Base-by-base conservation (phyloP, 1,140 invertebrate species). In the Anastatus disparis region DNA sequence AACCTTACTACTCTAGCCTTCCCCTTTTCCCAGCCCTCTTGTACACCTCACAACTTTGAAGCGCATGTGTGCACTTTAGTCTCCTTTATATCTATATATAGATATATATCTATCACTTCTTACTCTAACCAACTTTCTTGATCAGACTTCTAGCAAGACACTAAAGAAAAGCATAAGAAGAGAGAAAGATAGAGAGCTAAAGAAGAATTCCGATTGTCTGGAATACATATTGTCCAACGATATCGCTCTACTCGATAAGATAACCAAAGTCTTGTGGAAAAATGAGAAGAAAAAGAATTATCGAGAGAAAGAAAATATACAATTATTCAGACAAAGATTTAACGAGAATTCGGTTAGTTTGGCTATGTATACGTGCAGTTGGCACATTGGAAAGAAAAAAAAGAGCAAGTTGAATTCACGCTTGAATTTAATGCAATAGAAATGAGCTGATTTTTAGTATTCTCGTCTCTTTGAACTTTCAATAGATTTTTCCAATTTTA, bases 101-200 rank as follows among this genome's bases (percentile, higher is more conserved):
- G n/a, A n/a, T n/a, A n/a, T n/a, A n/a, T n/a, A n/a, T n/a, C n/a
- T n/a, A n/a, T n/a, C n/a, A n/a, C n/a, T n/a, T n/a, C n/a, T 71
- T 69, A 76, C 74, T 74, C 76, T 75, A 73, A 76, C 77, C 76
- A 83, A 84, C 78, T 84, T 83, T 78, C 77, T 77, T 79, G 82
- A 84, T 83, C 81, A 80, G 79, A 80, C 81, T 81, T n/a, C 80
- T 63, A 71, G 46, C 24, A 20, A 9, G n/a, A 12, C n/a, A 8
- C n/a, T 2, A 17, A 17, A 17, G 20, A 48, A 22, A 22, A 44
- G 40, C 7, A 15, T 8, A n/a, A 12, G 40, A 52, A 52, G 42
- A 42, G 44, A 56, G 44, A 67, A 29, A 58, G 17, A 44, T 2
- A 12, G 35, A 44, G 22, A 27, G 20, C 48, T 27, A 29, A 56